These are phyloP conservation scores for Xanthia icteritia DNA, from an alignment of 2,888 invertebrate genomes.

Conservation along the genomic window DNA sequence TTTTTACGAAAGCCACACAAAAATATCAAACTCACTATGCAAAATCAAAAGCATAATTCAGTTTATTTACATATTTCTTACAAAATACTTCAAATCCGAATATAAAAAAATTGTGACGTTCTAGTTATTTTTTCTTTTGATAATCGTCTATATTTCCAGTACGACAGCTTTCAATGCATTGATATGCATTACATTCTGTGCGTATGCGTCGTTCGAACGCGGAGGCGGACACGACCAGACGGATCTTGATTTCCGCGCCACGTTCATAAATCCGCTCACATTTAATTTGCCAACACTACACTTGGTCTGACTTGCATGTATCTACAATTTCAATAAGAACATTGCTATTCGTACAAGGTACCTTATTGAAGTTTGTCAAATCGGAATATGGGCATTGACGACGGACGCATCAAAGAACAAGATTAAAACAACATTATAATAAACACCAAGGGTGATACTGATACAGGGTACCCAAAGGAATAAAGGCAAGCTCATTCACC, in stretches of 20 bases:
- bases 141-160: constrained; percentile 21
- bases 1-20: not conserved
- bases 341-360: not conserved
- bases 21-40: not conserved
- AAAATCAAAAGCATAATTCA: not conserved
- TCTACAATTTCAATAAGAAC: constrained; percentile 20
- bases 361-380: not conserved
- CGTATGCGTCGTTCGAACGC: constrained; percentile 21
- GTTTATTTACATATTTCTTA: constrained; percentile 14
- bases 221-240: constrained; percentile 30
- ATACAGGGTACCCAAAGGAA: too few relatives aligned
- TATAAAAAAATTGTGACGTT: not conserved
- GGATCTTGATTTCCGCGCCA: constrained; percentile 55
- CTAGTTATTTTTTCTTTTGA: not conserved
- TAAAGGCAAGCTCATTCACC: not conserved
- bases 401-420: not conserved
- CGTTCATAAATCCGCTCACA: constrained; percentile 28
- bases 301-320: constrained; percentile 4
- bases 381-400: not conserved
- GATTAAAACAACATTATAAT: not conserved
- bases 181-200: constrained; percentile 34
- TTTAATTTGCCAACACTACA: constrained; percentile 36
- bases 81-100: not conserved
- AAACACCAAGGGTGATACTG: too few relatives aligned
- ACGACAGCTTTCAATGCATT: constrained; percentile 48